phyloP scores from a whole-genome alignment of 2,113 vertebrate species.

The Climacteris rufus region DNA sequence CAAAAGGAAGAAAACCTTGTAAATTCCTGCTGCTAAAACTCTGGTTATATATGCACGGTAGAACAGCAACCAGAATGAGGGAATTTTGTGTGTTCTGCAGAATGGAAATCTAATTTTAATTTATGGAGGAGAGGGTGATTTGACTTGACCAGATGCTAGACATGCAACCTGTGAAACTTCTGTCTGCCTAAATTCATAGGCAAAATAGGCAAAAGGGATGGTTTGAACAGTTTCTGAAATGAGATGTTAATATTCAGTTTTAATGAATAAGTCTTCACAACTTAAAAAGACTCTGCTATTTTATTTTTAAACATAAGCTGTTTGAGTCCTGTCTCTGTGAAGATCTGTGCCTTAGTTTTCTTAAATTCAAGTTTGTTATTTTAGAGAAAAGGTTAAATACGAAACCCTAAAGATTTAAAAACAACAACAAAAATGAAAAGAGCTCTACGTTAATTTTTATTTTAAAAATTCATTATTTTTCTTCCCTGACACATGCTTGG shows the following conservation, averaged over 20 bases:
- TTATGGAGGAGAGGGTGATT: slow-evolving; percentile 45
- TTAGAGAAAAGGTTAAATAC: slow-evolving; percentile 1
- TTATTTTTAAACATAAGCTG: slow-evolving; percentile 48
- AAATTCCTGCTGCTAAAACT: neutral
- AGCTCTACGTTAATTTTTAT: neutral
- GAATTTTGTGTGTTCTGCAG: slow-evolving; percentile 29
- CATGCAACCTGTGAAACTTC: slow-evolving; percentile 52
- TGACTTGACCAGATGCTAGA: slow-evolving; percentile 53
- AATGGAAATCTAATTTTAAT: slow-evolving; percentile 37
- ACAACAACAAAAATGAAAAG: neutral
- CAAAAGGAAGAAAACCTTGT: neutral
- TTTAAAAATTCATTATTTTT: neutral
- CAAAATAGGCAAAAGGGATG: slow-evolving; percentile 41
- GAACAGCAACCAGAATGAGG: neutral
- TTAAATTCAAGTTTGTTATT: slow-evolving; percentile 16
- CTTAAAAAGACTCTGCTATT: slow-evolving; percentile 12
- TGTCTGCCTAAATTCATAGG: slow-evolving; percentile 47
- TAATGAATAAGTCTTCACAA: slow-evolving; percentile 18
- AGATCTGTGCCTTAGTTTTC: slow-evolving; percentile 13
- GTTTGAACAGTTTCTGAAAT: slow-evolving; percentile 40
- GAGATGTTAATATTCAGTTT: slow-evolving; percentile 53
- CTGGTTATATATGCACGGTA: neutral
- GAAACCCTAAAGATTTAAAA: neutral
- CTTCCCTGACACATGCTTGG: neutral
- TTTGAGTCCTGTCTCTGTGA: neutral